phyloP scores from a whole-genome alignment of 2,113 vertebrate species.

The Bostrychus sinensis region DNA sequence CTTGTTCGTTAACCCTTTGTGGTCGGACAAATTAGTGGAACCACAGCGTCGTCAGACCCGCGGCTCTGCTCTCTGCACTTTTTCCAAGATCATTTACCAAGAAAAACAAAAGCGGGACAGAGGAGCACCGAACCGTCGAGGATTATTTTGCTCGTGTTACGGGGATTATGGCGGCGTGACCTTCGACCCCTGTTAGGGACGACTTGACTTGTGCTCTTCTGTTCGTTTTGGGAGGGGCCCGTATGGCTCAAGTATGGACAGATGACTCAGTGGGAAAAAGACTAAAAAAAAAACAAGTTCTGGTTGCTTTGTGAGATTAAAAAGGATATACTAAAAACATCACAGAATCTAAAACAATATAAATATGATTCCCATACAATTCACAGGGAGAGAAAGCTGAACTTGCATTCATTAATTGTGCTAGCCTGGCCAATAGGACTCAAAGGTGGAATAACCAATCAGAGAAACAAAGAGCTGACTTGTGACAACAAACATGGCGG shows the following conservation, averaged over 20 bases:
- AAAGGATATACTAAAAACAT: too few relatives aligned
- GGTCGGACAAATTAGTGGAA: conserved; percentile 21
- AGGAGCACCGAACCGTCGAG: conserved; percentile 35
- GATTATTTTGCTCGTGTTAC: conserved; percentile 80
- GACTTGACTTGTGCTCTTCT: conserved; percentile 62
- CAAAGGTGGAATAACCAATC: too few relatives aligned
- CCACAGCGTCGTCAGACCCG: background rate
- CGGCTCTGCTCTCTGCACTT: conserved; percentile 16
- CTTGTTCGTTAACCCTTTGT: background rate
- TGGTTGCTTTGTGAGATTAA: too few relatives aligned
- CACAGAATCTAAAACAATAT: too few relatives aligned
- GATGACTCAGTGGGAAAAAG: background rate
- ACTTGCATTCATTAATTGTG: too few relatives aligned
- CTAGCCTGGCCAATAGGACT: too few relatives aligned
- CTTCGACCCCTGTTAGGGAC: conserved; percentile 69
- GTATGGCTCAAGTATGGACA: conserved; percentile 18
- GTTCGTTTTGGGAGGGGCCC: conserved; percentile 15
- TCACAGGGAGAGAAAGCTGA: too few relatives aligned
- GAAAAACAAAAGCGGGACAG: conserved; percentile 56
- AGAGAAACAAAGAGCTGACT: too few relatives aligned
- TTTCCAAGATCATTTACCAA: conserved; percentile 58
- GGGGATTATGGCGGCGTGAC: conserved; percentile 69
- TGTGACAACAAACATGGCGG: too few relatives aligned
- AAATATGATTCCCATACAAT: too few relatives aligned
- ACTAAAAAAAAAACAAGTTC: background rate